These are phyloP conservation scores for Tauraco erythrolophus DNA, from an alignment of 2,113 vertebrate genomes.

Conservation along the genomic window DNA sequence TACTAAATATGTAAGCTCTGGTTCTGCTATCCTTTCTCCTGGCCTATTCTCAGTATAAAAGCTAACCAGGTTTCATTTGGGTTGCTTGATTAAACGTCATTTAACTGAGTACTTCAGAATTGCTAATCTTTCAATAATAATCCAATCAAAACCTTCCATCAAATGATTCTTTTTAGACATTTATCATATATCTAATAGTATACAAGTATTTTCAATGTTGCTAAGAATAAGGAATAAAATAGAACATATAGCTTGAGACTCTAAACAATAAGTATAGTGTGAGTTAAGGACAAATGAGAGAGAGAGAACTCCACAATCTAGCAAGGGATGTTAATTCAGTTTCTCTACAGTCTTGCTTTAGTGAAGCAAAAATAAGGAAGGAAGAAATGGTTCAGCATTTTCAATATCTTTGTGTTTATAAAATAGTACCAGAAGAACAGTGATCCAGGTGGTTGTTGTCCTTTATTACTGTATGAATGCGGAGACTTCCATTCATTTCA, in stretches of 20 bases:
- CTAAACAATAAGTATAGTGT: background rate
- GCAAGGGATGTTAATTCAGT: background rate
- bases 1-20: background rate
- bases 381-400: background rate
- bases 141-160: background rate
- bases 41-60: background rate
- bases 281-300: background rate
- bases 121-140: background rate
- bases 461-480: slow-evolving; percentile 9
- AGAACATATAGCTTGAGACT: background rate
- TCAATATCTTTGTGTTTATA: background rate
- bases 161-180: background rate
- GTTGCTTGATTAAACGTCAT: background rate
- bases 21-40: background rate
- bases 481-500: background rate
- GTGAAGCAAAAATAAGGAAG: background rate
- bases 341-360: background rate
- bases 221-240: background rate
- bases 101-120: background rate
- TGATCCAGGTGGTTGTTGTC: background rate
- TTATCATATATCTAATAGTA: background rate
- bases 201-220: background rate
- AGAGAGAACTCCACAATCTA: background rate
- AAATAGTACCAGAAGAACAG: background rate
- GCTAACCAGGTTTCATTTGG: background rate